Evolutionary conservation across 2,888 invertebrate species (phyloP).

Genomic region (Chelonus formosanus): DNA sequence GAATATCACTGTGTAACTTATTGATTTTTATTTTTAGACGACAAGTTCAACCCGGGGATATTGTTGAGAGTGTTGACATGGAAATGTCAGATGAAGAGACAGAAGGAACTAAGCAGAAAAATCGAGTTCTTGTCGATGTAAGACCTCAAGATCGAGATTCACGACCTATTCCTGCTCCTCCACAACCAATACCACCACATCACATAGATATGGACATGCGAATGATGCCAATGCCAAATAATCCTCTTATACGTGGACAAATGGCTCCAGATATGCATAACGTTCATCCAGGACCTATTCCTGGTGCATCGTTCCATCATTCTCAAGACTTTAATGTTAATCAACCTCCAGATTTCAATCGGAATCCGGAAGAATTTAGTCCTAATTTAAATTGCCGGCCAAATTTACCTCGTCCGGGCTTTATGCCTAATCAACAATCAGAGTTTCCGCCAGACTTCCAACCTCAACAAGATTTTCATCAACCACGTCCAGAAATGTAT

Average conservation of each 20-base stretch:
- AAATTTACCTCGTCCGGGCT: conserved; percentile 37
- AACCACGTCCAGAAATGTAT: conserved; percentile 41
- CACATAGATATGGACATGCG: conserved; percentile 64
- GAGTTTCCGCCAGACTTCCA: conserved; percentile 34
- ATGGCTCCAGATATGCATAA: conserved; percentile 47
- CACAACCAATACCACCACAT: conserved; percentile 59
- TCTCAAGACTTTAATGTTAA: conserved; percentile 45
- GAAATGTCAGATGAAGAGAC: conserved; percentile 84
- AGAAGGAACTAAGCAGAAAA: conserved; percentile 56
- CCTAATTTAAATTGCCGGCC: conserved; percentile 43
- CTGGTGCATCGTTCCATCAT: conserved; percentile 49
- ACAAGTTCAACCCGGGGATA: conserved; percentile 68
- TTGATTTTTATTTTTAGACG: conserved; percentile 20
- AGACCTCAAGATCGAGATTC: conserved; percentile 59
- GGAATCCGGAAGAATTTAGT: conserved; percentile 43
- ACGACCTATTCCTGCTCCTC: conserved; percentile 45
- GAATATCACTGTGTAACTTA: neutral
- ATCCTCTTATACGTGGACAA: conserved; percentile 45
- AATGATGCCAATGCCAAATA: conserved; percentile 54
- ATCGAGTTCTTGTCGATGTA: conserved; percentile 57
- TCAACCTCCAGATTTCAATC: conserved; percentile 48
- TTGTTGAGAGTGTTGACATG: conserved; percentile 85
- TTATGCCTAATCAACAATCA: conserved; percentile 34
- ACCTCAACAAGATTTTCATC: conserved; percentile 50
- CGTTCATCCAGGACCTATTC: conserved; percentile 48